Base-by-base conservation (phyloP, 2,797 vertebrate species). In the Oophaga sylvatica region DNA sequence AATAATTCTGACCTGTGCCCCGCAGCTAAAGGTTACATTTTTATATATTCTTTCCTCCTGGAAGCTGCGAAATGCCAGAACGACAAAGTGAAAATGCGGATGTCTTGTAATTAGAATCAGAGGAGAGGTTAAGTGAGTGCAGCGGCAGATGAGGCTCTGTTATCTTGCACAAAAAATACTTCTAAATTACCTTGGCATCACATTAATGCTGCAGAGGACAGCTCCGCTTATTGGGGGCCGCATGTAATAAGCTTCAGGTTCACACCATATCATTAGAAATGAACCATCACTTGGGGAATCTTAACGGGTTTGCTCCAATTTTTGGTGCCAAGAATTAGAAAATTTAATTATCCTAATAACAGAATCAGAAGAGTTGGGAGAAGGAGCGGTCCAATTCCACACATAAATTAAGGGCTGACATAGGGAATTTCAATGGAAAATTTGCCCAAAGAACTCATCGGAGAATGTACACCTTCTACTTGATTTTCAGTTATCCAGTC, bases 41-140 rank as follows among this genome's bases (percentile, higher is more conserved):
- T 78, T 86, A 86, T 89, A 86, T 86, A 82, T 89, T 86, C 80
- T 84, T 70, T 89, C 67, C 88, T 89, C 22, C 84, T 86, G 84
- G 80, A 89, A 83, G 84, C 88, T 89, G 84, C 80, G 80, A 86
- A 86, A 86, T 89, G 88, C 88, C 88, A 83, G 63, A 19, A 82
- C 80, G 63, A 70, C 75, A 29, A 60, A 89, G 84, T 48, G 53
- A 57, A 89, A 83, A 86, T 78, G 79, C 84, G 80, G 88, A 83
- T 60, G 80, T 75, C 84, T 86, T 85, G 88, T 89, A 89, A 89
- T 89, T 89, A 89, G 80, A 89, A 86, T 89, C 62, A 86, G 88
- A 86, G 71, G 41, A 89, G 88, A 89, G 88, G 88, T 89, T 89
- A 89, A 89, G 84, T 89, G 84, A 89, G 88, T 86, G 88, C 84